These are phyloP conservation scores for Phymorhynchus buccinoides DNA, from an alignment of 1,140 invertebrate genomes.

Conservation along the genomic window DNA sequence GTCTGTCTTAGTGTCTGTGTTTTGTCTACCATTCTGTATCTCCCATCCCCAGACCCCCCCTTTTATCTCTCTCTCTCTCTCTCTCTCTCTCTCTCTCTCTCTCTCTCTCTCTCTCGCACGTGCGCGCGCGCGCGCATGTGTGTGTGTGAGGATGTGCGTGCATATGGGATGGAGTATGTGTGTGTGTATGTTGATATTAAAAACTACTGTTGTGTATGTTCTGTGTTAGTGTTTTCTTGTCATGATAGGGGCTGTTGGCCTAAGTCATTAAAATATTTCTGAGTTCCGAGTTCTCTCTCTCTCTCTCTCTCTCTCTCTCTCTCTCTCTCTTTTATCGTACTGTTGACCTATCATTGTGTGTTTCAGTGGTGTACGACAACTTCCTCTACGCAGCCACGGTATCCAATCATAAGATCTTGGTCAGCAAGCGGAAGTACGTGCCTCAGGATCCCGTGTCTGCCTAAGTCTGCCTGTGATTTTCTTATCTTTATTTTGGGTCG, in stretches of 20 bases:
- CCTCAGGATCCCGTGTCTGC: slow-evolving; percentile 62
- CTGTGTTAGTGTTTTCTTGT: no score
- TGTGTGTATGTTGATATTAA: no score
- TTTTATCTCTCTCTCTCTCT: no score
- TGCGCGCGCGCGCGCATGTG: no score
- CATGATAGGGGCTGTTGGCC: no score
- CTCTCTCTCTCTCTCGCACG: neutral
- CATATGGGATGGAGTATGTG: no score
- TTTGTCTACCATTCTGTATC: no score
- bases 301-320: slow-evolving; percentile 17
- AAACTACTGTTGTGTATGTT: no score
- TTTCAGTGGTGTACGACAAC: slow-evolving; percentile 83
- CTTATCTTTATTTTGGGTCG: neutral
- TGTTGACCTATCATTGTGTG: neutral
- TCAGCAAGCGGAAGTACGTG: slow-evolving; percentile 79
- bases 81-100: neutral
- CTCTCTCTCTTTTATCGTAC: neutral
- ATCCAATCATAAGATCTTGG: slow-evolving; percentile 87
- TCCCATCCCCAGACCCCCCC: no score
- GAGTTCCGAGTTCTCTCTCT: slow-evolving; percentile 10
- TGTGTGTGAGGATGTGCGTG: no score
- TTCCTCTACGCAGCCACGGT: slow-evolving; percentile 88
- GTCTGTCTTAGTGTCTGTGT: no score
- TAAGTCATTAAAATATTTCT: no score
- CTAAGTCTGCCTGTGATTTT: slow-evolving; percentile 30